Evolutionary conservation across 1,140 invertebrate species (phyloP), one percentile per base, ranked within the genome.

Genomic region (Medauroidea extradentata): DNA sequence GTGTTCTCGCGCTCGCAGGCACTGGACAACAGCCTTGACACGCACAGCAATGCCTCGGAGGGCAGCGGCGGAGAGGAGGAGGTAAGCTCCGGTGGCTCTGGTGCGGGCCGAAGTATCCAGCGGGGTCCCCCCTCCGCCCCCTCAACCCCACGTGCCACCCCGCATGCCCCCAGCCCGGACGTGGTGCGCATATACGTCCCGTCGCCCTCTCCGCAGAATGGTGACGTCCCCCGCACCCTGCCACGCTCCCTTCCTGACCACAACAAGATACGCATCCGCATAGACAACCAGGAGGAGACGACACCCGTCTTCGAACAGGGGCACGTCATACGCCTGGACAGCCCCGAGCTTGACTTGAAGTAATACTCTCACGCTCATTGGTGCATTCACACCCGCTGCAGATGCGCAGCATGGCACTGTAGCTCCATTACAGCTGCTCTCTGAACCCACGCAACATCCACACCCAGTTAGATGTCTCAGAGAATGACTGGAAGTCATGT

Each of bases 111-210:
- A 13, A 64, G 59, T 23, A 65, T 63, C 41, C 50, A 70, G 11
- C 78, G 79, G 60, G 70, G 77, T 54, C 71, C 74, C 2, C 70
- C 74, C 1, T 77, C 77, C 2, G 72, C 77, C 13, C 78, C 83
- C 48, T 84, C 83, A 0, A 88, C 85, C 0, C 85, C 85, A 0
- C 75, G 81, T 18, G 83, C 80, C 8, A 83, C 81, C 0, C 83
- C 85, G 8, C 78, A 79, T 56, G 80, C 83, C 14, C 79, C 81
- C 1, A 81, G 79, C 65, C 85, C 84, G 9, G 88, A 89, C 71
- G 79, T 88, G 23, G 82, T 90, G 38, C 77, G 87, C 48, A 90
- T 90, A 59, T 89, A 88, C 71, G 88, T 90, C 38, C 86, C 87
- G 7, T 76, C 72, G 67, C 79, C 76, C 66, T 79, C 63, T 41